These are phyloP conservation scores for Daubentonia madagascariensis DNA, from an alignment of 2,113 vertebrate genomes.

Conservation along the genomic window DNA sequence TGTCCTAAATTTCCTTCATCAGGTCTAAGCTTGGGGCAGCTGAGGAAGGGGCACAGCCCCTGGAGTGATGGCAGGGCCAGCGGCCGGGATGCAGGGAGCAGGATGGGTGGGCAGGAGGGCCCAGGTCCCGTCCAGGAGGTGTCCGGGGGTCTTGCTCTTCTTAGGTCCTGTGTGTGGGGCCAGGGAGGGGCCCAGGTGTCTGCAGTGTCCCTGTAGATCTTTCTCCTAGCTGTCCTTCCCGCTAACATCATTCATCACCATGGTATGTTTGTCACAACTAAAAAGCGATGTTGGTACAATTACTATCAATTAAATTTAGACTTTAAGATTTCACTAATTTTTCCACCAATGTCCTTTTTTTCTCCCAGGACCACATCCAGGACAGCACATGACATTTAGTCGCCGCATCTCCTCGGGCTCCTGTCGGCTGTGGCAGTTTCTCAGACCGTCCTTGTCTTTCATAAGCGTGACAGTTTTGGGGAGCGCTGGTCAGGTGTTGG, in stretches of 20 bases:
- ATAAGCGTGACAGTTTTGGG: fast-evolving
- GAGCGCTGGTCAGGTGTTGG: background rate
- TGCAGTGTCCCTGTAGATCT: background rate
- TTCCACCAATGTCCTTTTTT: fast-evolving
- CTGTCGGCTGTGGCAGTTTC: fast-evolving
- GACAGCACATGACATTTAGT: fast-evolving
- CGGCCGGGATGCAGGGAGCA: fast-evolving
- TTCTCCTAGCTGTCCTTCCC: fast-evolving
- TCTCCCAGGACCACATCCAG: too few species aligned
- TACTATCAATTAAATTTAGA: fast-evolving
- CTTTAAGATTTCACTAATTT: fast-evolving
- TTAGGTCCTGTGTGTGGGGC: background rate
- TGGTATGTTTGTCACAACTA: fast-evolving
- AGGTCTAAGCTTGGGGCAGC: background rate
- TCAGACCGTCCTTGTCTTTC: fast-evolving
- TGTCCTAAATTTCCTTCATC: background rate
- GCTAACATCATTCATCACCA: fast-evolving
- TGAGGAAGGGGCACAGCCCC: background rate
- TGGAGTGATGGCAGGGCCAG: background rate
- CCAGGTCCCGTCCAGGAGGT: background rate
- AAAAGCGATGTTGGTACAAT: fast-evolving
- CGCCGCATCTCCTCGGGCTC: fast-evolving
- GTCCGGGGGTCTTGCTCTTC: background rate
- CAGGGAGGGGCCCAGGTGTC: background rate
- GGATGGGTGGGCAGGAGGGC: background rate